These are phyloP conservation scores for Heteronetta atricapilla DNA, from an alignment of 2,113 vertebrate genomes.

Conservation along the genomic window DNA sequence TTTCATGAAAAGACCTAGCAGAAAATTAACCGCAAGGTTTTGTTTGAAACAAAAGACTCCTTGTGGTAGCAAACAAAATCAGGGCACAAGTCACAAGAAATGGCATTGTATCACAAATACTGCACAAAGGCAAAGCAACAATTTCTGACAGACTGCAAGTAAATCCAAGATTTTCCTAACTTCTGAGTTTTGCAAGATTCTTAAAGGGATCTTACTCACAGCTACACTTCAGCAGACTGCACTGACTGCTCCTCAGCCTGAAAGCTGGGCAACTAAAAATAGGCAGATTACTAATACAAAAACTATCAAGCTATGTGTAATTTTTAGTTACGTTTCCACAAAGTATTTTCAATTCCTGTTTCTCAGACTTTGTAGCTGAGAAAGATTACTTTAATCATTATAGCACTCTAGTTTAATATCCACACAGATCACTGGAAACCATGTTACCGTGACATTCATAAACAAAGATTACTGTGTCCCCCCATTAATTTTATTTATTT, in stretches of 20 bases:
- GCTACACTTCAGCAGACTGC: background rate
- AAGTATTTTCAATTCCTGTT: slow-evolving; percentile 23
- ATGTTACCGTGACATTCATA: background rate
- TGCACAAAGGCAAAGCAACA: slow-evolving; percentile 46
- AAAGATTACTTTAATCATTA: background rate
- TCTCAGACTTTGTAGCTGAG: background rate
- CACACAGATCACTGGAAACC: background rate
- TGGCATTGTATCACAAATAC: slow-evolving; percentile 61
- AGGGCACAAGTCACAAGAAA: slow-evolving; percentile 57
- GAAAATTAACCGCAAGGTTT: slow-evolving; percentile 71
- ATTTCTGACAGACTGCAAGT: slow-evolving; percentile 4
- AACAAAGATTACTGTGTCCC: background rate
- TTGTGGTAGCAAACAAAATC: slow-evolving; percentile 69
- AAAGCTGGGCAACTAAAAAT: background rate
- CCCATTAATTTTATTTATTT: background rate
- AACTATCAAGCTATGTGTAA: background rate
- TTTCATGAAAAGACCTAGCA: slow-evolving; percentile 64
- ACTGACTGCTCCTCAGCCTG: background rate
- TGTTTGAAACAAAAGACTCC: slow-evolving; percentile 71
- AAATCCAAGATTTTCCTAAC: slow-evolving; percentile 59
- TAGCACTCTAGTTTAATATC: background rate
- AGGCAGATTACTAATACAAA: slow-evolving; percentile 41
- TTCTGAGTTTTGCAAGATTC: slow-evolving; percentile 21
- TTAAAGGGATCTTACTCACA: background rate
- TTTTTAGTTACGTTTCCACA: slow-evolving; percentile 14